A percentile compares a stretch with the other conserved stretches of the same genome.
phyloP scores from a whole-genome alignment of 2,113 vertebrate genomes.

The Ceratotherium simum region DNA sequence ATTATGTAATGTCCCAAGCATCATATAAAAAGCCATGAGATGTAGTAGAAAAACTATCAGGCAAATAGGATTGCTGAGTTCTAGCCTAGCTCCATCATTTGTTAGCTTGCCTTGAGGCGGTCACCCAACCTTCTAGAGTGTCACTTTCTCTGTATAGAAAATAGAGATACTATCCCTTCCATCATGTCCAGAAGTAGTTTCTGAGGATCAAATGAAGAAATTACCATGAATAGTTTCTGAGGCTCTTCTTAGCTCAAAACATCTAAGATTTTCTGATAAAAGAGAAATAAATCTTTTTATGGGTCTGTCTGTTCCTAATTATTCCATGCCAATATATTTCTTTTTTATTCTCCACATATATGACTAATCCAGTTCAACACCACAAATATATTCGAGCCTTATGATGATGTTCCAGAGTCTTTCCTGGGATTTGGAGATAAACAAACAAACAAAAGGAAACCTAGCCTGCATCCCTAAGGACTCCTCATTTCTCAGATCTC shows the following conservation, averaged over 20 bases:
- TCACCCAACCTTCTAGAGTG: background rate
- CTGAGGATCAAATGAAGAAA: background rate
- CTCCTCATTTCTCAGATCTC: background rate
- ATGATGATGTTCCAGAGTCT: background rate
- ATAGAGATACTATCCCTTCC: background rate
- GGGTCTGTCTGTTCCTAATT: background rate
- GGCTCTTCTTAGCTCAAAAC: background rate
- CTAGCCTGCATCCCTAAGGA: background rate
- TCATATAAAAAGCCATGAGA: background rate
- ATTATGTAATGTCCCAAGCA: background rate
- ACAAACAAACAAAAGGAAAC: background rate
- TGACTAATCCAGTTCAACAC: background rate
- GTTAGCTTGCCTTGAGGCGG: background rate
- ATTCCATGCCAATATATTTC: background rate
- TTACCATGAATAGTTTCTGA: background rate
- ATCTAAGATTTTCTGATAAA: background rate
- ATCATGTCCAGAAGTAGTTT: background rate
- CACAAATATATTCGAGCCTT: background rate
- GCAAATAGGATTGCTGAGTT: background rate
- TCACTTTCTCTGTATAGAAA: constrained; percentile 8
- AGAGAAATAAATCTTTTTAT: background rate
- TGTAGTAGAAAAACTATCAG: background rate
- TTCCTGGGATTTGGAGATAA: background rate
- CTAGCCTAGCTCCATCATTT: background rate
- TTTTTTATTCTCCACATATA: background rate